Conservation (phyloP, 2,113 vertebrate species). For the Cyprinodon tularosa region DNA sequence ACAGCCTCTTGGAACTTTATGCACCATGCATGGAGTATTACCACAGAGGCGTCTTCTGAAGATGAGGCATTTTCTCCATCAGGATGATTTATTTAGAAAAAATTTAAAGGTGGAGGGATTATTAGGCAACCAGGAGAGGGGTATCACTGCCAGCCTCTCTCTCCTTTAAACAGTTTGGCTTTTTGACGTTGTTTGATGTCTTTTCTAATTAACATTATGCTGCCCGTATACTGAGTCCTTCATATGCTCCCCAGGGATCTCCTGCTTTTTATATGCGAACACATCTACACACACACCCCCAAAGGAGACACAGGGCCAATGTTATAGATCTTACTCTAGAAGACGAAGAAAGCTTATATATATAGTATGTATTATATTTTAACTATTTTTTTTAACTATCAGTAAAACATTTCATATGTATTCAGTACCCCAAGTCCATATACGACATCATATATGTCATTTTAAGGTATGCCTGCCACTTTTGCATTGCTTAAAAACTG, state of each 20-base stretch:
- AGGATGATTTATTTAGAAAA: constrained; percentile 9
- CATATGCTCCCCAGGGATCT: background rate
- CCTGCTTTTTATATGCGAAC: background rate
- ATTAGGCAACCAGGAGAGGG: background rate
- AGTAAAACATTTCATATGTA: too few species aligned
- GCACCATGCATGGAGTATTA: background rate
- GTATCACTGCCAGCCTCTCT: background rate
- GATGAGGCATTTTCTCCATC: background rate
- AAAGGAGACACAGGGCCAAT: background rate
- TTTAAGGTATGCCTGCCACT: too few species aligned
- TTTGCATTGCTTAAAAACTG: too few species aligned
- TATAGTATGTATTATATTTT: background rate
- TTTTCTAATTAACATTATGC: background rate
- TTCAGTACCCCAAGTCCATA: too few species aligned
- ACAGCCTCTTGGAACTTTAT: background rate
- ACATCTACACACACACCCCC: background rate
- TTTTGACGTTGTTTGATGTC: background rate
- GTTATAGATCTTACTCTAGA: constrained; percentile 8
- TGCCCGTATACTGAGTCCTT: background rate
- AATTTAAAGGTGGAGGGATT: background rate
- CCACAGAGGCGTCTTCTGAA: background rate
- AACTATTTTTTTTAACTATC: too few species aligned
- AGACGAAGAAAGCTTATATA: background rate
- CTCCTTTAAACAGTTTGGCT: background rate
- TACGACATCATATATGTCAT: too few species aligned